Evolutionary conservation across 2,113 vertebrate species (phyloP).

Genomic region (Halcyon senegalensis): DNA sequence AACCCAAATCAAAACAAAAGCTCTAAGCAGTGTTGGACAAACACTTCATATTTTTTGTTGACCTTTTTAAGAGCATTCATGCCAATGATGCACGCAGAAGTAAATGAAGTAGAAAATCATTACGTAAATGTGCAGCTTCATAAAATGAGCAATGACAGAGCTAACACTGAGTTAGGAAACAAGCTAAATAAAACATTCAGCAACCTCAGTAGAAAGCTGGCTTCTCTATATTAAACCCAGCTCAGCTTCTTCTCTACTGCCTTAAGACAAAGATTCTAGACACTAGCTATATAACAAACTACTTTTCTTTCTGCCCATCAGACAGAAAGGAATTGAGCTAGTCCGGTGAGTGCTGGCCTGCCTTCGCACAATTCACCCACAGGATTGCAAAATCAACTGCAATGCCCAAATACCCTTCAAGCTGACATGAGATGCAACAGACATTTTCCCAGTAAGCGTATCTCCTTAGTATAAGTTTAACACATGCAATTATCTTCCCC

Average conservation of each 20-base stretch:
- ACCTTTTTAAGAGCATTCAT: background rate
- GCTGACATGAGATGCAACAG: background rate
- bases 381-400: background rate
- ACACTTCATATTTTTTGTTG: background rate
- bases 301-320: background rate
- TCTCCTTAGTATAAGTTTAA: background rate
- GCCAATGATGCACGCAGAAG: background rate
- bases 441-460: background rate
- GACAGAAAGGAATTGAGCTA: background rate
- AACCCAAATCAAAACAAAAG: background rate
- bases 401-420: background rate
- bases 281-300: background rate
- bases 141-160: background rate
- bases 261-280: background rate
- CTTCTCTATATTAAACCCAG: background rate
- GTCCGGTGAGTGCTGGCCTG: background rate
- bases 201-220: background rate
- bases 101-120: constrained; percentile 16
- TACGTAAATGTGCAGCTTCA: background rate
- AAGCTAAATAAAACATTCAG: background rate
- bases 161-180: background rate
- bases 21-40: background rate
- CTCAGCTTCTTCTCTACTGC: background rate
- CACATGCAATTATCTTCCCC: background rate
- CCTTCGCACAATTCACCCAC: background rate